Evolutionary conservation across 2,797 vertebrate genomes (phyloP), one percentile per base, ranked within the genome.

Genomic region (Chloroceryle inda): DNA sequence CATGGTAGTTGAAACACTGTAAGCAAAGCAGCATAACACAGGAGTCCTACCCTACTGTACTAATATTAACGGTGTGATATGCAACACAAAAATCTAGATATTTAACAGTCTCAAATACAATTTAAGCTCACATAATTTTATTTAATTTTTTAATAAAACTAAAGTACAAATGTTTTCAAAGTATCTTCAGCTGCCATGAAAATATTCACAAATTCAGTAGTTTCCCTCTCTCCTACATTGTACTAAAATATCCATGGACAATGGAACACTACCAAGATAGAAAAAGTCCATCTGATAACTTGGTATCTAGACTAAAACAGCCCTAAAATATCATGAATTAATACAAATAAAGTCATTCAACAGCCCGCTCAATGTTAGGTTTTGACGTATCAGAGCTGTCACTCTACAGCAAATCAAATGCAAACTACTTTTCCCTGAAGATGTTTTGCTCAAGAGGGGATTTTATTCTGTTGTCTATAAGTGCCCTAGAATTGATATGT

Each of bases 401-500:
- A 72, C 38, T 84, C 21, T 37, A 76, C 47, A 79, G 80, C 68
- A 96, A 95, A 85, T 92, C 91, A 88, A 85, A 92, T 64, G 53
- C 26, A 78, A 91, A 59, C 49, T 59, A 29, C 33, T 52, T 82
- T 80, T 85, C 85, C 80, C 92, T 72, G 55, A 69, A 88, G 88
- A 79, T 13, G 21, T 38, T 58, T 55, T 87, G 53, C 61, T 94
- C 64, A 68, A 87, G 88, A 89, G 62, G 68, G 23, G 58, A 89
- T 82, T 95, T 90, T 86, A 92, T 76, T 86, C 68, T 61, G 88
- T 47, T 93, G 71, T 73, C 58, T 38, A 19, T 88, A 85, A 87
- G 88, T 89, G 85, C 62, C 95, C 95, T 93, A 96, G 93, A 97
- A 97, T 85, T 86, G 27, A 89, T 85, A 89, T 9, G 89, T 95